Evolutionary conservation across 2,113 vertebrate genomes (phyloP).

Genomic region (Arothron firmamentum): DNA sequence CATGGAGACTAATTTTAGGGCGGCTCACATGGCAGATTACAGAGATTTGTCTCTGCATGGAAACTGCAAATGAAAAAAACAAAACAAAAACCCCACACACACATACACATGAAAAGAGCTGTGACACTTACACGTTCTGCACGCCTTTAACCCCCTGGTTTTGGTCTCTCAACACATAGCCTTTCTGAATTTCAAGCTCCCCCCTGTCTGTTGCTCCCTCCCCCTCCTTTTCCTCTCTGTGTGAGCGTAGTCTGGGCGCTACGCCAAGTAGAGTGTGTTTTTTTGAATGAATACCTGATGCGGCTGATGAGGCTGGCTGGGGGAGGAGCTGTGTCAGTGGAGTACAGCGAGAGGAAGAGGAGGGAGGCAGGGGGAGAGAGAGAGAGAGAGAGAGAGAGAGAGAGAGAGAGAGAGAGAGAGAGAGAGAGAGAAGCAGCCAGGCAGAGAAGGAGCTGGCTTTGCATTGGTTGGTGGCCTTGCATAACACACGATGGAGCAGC

Average conservation of each 20-base stretch:
- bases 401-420: conserved; percentile 31
- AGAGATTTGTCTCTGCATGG: conserved; percentile 44
- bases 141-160: no score
- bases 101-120: conserved; percentile 37
- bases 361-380: conserved; percentile 28
- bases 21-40: conserved; percentile 54
- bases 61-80: conserved; percentile 37
- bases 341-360: conserved; percentile 71
- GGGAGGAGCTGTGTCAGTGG: conserved; percentile 79
- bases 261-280: conserved; percentile 81
- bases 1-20: conserved; percentile 38
- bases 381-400: conserved; percentile 35
- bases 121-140: conserved; percentile 2
- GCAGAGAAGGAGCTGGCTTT: conserved; percentile 78
- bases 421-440: conserved; percentile 56
- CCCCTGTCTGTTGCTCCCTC: conserved; percentile 49
- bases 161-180: conserved; percentile 6
- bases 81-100: conserved; percentile 1
- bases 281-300: conserved; percentile 95
- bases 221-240: conserved; percentile 45
- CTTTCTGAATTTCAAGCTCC: conserved; percentile 50
- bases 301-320: conserved; percentile 84
- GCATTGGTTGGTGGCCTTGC: conserved; percentile 79
- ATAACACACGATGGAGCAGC: conserved; percentile 77
- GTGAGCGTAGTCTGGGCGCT: conserved; percentile 72